These are phyloP conservation scores for Mantis religiosa DNA, from an alignment of 2,888 invertebrate species.

Conservation along the genomic window DNA sequence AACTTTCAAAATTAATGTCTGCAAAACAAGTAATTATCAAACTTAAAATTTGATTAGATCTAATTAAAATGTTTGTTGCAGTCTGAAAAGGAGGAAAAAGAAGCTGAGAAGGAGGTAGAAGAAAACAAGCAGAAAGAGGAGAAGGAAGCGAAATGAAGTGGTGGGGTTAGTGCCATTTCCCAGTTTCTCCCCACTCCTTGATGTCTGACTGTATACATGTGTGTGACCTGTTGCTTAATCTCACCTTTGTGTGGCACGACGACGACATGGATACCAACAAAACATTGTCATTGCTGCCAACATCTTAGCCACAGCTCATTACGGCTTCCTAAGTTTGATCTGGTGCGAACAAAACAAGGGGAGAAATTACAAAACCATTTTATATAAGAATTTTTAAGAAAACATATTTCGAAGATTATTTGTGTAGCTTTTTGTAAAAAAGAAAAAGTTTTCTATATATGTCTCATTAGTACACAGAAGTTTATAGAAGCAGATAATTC, in stretches of 20 bases:
- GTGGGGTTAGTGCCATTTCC: constrained; percentile 11
- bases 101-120: constrained; percentile 58
- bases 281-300: background rate
- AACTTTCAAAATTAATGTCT: too few relatives aligned
- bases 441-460: constrained; percentile 14
- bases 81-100: constrained; percentile 74
- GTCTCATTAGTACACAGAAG: background rate
- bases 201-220: constrained; percentile 31
- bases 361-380: constrained; percentile 24
- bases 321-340: constrained; percentile 22
- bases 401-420: constrained; percentile 25
- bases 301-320: background rate
- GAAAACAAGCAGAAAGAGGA: constrained; percentile 56
- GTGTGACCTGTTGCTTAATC: constrained; percentile 23
- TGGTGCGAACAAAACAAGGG: constrained; percentile 18
- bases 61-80: constrained; percentile 42
- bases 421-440: constrained; percentile 27
- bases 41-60: too few relatives aligned
- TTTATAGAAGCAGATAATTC: background rate
- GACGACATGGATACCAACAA: background rate
- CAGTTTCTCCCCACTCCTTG: constrained; percentile 8
- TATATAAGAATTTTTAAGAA: constrained; percentile 31
- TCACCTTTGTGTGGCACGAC: background rate
- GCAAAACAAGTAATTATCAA: too few relatives aligned
- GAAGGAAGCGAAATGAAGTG: constrained; percentile 53